Percentiles rank a stretch among this genome's conserved stretches.
Evolutionary conservation across 2,797 vertebrate species (phyloP).

Genomic region (Sphenopsis melanotis): DNA sequence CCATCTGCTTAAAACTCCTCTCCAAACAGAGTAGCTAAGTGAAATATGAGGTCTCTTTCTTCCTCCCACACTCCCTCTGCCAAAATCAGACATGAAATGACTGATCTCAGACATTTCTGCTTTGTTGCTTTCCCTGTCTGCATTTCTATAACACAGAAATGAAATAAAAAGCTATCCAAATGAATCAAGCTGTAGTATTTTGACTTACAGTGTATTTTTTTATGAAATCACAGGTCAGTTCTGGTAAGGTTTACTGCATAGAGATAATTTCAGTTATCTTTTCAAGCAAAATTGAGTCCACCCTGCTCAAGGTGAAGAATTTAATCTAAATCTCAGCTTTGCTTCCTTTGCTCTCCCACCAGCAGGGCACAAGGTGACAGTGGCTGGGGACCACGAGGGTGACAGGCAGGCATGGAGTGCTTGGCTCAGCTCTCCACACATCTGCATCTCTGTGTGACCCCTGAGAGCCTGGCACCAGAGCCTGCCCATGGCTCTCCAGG

Average conservation of each 20-base stretch:
- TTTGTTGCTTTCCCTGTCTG: not conserved
- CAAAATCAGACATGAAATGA: slow-evolving; percentile 18
- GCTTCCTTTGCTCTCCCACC: not conserved
- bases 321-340: not conserved
- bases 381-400: not conserved
- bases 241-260: not conserved
- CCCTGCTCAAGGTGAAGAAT: not conserved
- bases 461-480: not conserved
- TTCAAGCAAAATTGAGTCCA: not conserved
- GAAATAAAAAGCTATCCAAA: not conserved
- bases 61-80: slow-evolving; percentile 47
- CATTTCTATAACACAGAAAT: not conserved
- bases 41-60: slow-evolving; percentile 56
- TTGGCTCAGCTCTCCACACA: not conserved
- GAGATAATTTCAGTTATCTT: not conserved
- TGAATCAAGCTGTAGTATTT: slow-evolving; percentile 21
- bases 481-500: not conserved
- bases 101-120: not conserved
- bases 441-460: not conserved
- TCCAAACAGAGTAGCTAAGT: slow-evolving; percentile 61
- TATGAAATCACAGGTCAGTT: not conserved
- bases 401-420: not conserved
- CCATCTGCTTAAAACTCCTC: slow-evolving; percentile 65
- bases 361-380: not conserved
- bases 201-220: not conserved